phyloP scores from a whole-genome alignment of 2,888 invertebrate genomes.

The Abrostola triplasia region DNA sequence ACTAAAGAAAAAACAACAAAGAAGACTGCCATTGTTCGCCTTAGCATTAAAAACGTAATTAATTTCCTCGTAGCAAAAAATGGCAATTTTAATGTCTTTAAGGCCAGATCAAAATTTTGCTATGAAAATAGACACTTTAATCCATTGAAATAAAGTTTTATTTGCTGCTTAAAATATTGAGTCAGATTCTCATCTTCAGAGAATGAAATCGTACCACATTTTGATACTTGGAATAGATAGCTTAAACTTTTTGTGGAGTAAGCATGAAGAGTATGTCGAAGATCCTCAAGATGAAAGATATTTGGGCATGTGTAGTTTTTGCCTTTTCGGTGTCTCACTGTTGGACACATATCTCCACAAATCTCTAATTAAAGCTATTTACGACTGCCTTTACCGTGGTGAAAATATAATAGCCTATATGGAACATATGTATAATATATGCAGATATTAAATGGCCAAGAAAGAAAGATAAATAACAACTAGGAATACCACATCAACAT shows the following conservation, averaged over 20 bases:
- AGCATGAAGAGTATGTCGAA: background rate
- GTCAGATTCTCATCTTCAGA: slow-evolving; percentile 31
- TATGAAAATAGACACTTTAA: slow-evolving; percentile 9
- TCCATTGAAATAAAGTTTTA: slow-evolving; percentile 4
- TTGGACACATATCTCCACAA: too few relatives aligned
- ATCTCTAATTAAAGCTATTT: too few relatives aligned
- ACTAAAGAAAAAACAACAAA: background rate
- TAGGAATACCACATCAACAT: too few relatives aligned
- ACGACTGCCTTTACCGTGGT: too few relatives aligned
- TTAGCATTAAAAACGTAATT: slow-evolving; percentile 20
- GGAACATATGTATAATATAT: too few relatives aligned
- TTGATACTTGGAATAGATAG: slow-evolving; percentile 18
- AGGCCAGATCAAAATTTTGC: slow-evolving; percentile 39
- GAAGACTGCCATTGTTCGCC: slow-evolving; percentile 12
- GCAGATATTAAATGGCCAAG: too few relatives aligned
- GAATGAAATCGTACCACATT: slow-evolving; percentile 43
- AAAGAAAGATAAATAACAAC: too few relatives aligned
- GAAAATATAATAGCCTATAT: too few relatives aligned
- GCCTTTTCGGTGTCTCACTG: too few relatives aligned
- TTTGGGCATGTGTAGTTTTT: too few relatives aligned
- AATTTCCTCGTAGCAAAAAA: slow-evolving; percentile 38
- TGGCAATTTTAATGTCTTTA: slow-evolving; percentile 57
- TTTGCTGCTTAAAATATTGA: slow-evolving; percentile 13
- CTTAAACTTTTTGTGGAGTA: background rate
- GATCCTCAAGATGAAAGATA: background rate